Evolutionary conservation across 2,888 invertebrate genomes (phyloP), one percentile per base, ranked within the genome.

Genomic region (Cryptus armator): DNA sequence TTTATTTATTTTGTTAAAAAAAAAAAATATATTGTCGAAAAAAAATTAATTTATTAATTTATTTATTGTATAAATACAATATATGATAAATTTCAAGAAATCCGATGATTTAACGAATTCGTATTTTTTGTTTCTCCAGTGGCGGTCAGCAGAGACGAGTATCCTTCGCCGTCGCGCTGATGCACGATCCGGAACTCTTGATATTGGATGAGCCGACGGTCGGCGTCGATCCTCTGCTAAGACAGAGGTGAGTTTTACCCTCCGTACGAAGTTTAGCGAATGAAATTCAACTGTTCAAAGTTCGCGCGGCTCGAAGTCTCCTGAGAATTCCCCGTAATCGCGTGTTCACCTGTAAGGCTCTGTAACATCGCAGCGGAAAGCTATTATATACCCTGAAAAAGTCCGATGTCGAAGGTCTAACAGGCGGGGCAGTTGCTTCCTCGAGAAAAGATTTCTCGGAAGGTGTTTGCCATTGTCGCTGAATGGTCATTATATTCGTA

Each of bases 201-300:
- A 98, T 98, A 94, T 95, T 98, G 85, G 98, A 98, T 93, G 98
- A 98, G 94, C 98, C 98, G 0, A 98, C 98, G 0, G 98, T 98
- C 66, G 98, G 98, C 3, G 98, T 98, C 79, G 98, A 98, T 95
- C 98, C 98, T 0, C 95, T 98, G 87, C 95, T 99, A 72, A 95
- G 98, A 24, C 97, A 98, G 94, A 98, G 95, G 95, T 95, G 88
- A 84, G 88, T 84, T 79, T 43, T 12, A 2, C 24, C 56, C 16
- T 53, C 19, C 9, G 53, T 16, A 10, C 53, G 53, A 53, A 19
- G 16, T 2, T 9, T 53, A 53, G 7, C 53, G 53, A 19, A 7
- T 53, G 3, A 53, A 7, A 53, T 53, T 16, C 7, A 70, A 48
- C 32, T 46, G 43, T 29, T 70, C 16, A 66, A 24, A 32, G 14